Evolutionary conservation across 2,797 vertebrate genomes (phyloP), one percentile per base, ranked within the genome.

Genomic region (Mycteria americana): DNA sequence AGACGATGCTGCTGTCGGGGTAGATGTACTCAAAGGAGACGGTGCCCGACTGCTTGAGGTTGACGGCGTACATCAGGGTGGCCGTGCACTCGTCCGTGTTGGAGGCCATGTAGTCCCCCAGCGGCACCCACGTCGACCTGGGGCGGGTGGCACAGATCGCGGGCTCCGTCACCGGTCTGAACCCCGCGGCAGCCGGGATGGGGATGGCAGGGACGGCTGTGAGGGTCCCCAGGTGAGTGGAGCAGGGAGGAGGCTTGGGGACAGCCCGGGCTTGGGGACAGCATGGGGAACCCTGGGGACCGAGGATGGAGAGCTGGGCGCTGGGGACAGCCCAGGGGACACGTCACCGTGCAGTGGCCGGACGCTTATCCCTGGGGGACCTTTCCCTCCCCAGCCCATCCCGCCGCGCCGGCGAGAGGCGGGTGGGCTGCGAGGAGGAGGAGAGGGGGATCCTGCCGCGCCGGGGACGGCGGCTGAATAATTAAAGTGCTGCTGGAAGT

Each of bases 31-130:
- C 99, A 75, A 99, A 99, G 93, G 98, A 98, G 81, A 99, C 98
- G 0, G 97, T 98, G 96, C 99, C 99, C 3, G 99, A 97, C 94
- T 99, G 98, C 97, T 99, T 99, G 91, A 99, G 98, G 98, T 93
- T 99, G 96, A 99, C 99, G 0, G 99, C 98, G 1, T 99, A 99
- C 93, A 99, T 99, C 91, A 99, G 98, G 2, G 98, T 99, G 60
- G 99, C 98, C 3, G 98, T 99, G 98, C 99, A 99, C 95, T 99
- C 99, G 2, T 99, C 99, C 4, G 98, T 98, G 97, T 99, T 99
- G 51, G 99, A 99, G 79, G 99, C 98, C 18, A 99, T 96, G 54
- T 98, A 99, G 91, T 99, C 99, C 2, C 98, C 99, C 85, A 97
- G 98, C 3, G 99, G 98, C 65, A 97, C 97, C 99, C 99, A 99